A percentile compares a stretch with the other conserved stretches of the same genome.
These are phyloP conservation scores for Pachycephala philippinensis DNA, from an alignment of 2,113 vertebrate species.

Conservation along the genomic window DNA sequence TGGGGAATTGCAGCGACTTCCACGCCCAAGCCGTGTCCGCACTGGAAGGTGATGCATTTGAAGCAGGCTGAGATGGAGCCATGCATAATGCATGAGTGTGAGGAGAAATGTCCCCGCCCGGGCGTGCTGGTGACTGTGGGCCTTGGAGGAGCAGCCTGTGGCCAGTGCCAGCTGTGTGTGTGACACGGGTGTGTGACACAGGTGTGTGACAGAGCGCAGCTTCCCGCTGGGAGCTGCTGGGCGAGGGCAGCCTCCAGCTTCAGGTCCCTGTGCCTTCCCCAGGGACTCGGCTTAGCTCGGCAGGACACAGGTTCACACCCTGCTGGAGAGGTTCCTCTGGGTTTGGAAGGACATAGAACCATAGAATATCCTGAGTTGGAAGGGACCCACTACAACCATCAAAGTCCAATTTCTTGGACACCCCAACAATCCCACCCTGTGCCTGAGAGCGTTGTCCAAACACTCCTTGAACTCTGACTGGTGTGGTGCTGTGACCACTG, in stretches of 20 bases:
- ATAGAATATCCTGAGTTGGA: not conserved
- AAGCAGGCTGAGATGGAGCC: not conserved
- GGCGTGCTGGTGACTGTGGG: not conserved
- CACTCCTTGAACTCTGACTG: rapidly evolving
- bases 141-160: rapidly evolving
- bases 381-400: not conserved
- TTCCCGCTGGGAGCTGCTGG: not conserved
- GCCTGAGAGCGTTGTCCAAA: not conserved
- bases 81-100: not conserved
- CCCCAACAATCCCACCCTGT: not conserved
- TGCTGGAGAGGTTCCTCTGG: not conserved
- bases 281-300: rapidly evolving
- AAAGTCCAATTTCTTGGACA: not conserved
- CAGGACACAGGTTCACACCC: not conserved
- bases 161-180: not conserved
- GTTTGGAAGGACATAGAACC: not conserved
- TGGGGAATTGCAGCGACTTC: not conserved
- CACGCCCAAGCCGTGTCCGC: not conserved
- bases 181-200: not conserved
- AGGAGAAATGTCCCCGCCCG: not conserved
- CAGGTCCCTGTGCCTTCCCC: not conserved
- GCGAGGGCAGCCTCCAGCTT: not conserved
- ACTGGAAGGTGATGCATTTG: not conserved
- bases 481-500: not conserved
- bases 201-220: rapidly evolving